A percentile compares a stretch with the other conserved stretches of the same genome.
Evolutionary conservation across 2,888 invertebrate genomes (phyloP).

Genomic region (Ceriagrion tenellum): DNA sequence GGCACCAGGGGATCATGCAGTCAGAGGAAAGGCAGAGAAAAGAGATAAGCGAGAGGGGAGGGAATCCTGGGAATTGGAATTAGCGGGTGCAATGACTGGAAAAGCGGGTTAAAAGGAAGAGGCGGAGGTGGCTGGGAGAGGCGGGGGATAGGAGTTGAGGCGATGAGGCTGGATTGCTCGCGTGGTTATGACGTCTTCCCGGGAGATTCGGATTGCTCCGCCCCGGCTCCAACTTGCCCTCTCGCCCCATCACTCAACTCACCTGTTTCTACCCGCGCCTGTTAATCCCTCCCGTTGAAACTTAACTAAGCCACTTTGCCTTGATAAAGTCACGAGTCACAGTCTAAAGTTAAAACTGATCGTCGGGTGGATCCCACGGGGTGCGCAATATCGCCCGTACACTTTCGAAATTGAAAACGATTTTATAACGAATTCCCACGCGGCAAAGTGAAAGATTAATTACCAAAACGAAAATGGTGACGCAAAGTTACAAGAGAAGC

Average conservation of each 20-base stretch:
- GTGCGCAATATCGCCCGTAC: neutral
- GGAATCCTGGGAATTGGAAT: neutral
- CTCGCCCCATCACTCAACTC: neutral
- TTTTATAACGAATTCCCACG: no score
- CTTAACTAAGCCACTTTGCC: neutral
- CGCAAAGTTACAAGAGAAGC: no score
- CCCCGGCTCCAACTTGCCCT: no score
- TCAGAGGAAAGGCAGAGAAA: neutral
- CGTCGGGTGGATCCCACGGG: neutral
- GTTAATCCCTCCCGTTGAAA: neutral
- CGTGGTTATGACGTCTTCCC: constrained; percentile 35
- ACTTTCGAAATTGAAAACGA: neutral
- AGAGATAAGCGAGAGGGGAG: neutral
- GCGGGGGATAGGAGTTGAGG: no score
- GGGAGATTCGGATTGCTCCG: neutral
- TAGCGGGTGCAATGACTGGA: constrained; percentile 1
- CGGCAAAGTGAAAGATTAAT: no score
- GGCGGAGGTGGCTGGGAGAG: neutral
- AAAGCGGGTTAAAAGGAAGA: neutral
- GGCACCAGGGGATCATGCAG: neutral
- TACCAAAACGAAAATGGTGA: no score
- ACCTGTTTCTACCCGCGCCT: neutral
- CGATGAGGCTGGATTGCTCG: no score
- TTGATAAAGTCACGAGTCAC: neutral
- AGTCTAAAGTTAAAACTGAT: neutral